A percentile compares a stretch with the other conserved stretches of the same genome.
Evolutionary conservation across 2,888 invertebrate species (phyloP).

Genomic region (Drosophila villosipedis): DNA sequence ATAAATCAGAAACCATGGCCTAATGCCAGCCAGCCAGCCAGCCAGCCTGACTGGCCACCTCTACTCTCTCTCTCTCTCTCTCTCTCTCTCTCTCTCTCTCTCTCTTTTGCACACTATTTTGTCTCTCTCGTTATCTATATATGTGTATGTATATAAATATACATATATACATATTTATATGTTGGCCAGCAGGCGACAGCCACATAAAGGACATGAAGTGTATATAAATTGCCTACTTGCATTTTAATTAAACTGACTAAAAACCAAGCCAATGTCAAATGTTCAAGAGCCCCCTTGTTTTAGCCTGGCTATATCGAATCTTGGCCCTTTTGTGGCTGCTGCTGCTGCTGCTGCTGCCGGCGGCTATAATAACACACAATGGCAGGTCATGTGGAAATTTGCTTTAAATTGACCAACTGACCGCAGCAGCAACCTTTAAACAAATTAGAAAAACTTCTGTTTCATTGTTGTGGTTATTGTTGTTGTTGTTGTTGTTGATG

Average conservation of each 20-base stretch:
- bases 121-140: slow-evolving; percentile 1
- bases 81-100: slow-evolving; percentile 11
- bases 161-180: slow-evolving; percentile 5
- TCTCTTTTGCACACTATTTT: not conserved
- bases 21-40: slow-evolving; percentile 65
- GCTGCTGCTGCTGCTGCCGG: slow-evolving; percentile 15
- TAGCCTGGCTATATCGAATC: slow-evolving; percentile 11
- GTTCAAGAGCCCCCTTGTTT: slow-evolving; percentile 11
- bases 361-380: slow-evolving; percentile 62
- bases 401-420: slow-evolving; percentile 79
- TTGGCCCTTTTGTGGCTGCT: slow-evolving; percentile 13
- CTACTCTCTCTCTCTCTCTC: not conserved
- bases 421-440: slow-evolving; percentile 73
- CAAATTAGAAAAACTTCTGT: slow-evolving; percentile 64
- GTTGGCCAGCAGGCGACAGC: slow-evolving; percentile 38
- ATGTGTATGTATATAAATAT: not conserved
- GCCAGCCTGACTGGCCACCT: slow-evolving; percentile 47
- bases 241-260: slow-evolving; percentile 79
- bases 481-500: slow-evolving; percentile 5
- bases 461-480: slow-evolving; percentile 48
- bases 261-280: slow-evolving; percentile 74
- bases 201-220: slow-evolving; percentile 69
- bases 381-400: slow-evolving; percentile 73
- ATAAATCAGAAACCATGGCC: slow-evolving; percentile 76
- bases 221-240: slow-evolving; percentile 81